Base-by-base conservation (phyloP, 2,113 vertebrate genomes). In the Charina bottae region DNA sequence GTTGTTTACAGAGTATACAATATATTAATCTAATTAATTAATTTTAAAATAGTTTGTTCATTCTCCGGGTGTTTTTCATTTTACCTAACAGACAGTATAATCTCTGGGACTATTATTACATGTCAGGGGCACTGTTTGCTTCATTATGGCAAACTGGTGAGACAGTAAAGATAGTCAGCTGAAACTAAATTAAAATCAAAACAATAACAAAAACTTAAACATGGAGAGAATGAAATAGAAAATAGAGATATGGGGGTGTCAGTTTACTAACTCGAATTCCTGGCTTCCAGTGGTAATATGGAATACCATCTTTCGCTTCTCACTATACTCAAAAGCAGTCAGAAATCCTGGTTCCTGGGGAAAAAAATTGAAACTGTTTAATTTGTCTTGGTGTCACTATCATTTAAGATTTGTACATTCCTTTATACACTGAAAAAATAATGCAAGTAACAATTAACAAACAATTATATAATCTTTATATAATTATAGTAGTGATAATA, bases 241-340 rank as follows among this genome's bases (percentile, higher is more conserved):
- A 90, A 68, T 83, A 49, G 94, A 1, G 23, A 92, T 88, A 68
- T 83, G 28, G 94, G 46, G 21, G 60, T 92, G n/a, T 37, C 19
- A 62, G 23, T 64, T 92, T 96, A 97, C 98, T 97, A 96, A 99
- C 99, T 99, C 99, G 95, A 99, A 99, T 97, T 99, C 99, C 94
- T 98, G 98, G 97, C 99, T 99, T 88, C 99, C 99, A 12, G 99
- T 99, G 33, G 98, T 98, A 96, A 99, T 97, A 93, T 98, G 98
- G 93, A 99, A 99, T 94, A 99, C 99, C 97, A 99, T 98, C 96
- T 98, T 99, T 93, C 99, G 98, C 96, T 98, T 99, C 78, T 98
- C 96, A 28, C 99, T 99, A 91, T 99, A 99, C 90, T 99, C 98
- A 94, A 98, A 99, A 56, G 99, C 99, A 0, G 99, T 99, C 96